These are phyloP conservation scores for Empis livida DNA, from an alignment of 2,888 invertebrate species.

Conservation along the genomic window DNA sequence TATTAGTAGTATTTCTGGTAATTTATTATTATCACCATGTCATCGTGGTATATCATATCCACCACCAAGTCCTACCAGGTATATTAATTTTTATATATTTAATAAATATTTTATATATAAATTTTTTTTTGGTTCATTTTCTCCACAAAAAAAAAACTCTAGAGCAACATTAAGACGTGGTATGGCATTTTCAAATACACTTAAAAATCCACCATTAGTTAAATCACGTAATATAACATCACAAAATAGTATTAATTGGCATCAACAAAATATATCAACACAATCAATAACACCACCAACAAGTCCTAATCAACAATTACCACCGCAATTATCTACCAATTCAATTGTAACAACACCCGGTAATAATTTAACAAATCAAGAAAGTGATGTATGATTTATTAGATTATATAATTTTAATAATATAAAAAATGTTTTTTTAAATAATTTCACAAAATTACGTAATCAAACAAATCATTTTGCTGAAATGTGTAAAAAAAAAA, in stretches of 20 bases:
- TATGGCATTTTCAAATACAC: conserved; percentile 56
- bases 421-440: too few relatives aligned
- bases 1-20: conserved; percentile 34
- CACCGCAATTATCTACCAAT: conserved; percentile 6
- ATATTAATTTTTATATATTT: conserved; percentile 11
- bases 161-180: conserved; percentile 45
- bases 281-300: conserved; percentile 17
- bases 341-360: background rate
- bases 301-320: conserved; percentile 22
- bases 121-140: too few relatives aligned
- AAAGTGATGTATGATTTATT: conserved; percentile 9
- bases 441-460: too few relatives aligned
- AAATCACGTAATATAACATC: conserved; percentile 66
- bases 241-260: conserved; percentile 35
- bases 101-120: too few relatives aligned
- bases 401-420: too few relatives aligned
- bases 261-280: conserved; percentile 11
- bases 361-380: background rate
- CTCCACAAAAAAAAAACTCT: too few relatives aligned
- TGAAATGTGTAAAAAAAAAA: too few relatives aligned
- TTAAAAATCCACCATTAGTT: conserved; percentile 66
- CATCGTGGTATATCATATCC: conserved; percentile 69
- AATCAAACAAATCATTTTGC: too few relatives aligned
- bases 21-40: conserved; percentile 42
- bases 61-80: conserved; percentile 58